A percentile compares a stretch with the other conserved stretches of the same genome.
These are phyloP conservation scores for Drosophila bocki DNA, from an alignment of 1,140 invertebrate genomes.

Conservation along the genomic window DNA sequence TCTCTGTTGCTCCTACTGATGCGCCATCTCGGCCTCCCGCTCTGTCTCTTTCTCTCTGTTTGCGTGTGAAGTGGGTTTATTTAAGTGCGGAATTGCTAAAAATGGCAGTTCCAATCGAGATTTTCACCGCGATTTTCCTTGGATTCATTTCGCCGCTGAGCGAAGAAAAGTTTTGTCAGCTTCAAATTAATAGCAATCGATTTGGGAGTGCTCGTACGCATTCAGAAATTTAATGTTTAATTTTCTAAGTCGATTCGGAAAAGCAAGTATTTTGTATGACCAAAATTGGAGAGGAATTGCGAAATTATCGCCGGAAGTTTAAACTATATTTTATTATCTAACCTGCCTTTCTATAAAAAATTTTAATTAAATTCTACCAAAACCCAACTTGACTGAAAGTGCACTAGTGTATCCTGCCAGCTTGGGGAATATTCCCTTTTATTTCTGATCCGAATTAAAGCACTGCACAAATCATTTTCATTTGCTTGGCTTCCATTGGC, in stretches of 20 bases:
- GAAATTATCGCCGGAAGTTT: not conserved
- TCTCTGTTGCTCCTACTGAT: conserved; percentile 1
- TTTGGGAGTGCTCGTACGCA: not conserved
- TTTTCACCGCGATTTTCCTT: conserved; percentile 18
- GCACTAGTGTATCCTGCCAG: not conserved
- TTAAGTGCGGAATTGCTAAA: conserved; percentile 42
- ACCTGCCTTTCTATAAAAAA: too few relatives aligned
- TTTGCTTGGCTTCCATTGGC: conserved; percentile 29
- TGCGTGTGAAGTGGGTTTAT: conserved; percentile 32
- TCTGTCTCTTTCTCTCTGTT: conserved; percentile 4
- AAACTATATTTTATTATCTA: not conserved
- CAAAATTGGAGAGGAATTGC: not conserved
- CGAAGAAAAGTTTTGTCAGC: conserved; percentile 26
- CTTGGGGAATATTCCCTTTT: conserved; percentile 24
- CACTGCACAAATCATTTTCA: conserved; percentile 37
- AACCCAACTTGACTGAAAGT: not conserved
- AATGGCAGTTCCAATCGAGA: conserved; percentile 29
- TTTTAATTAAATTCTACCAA: too few relatives aligned
- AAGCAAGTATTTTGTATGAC: not conserved
- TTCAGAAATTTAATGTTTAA: not conserved
- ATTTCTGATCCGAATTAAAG: conserved; percentile 28
- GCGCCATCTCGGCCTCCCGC: not conserved
- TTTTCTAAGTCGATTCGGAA: not conserved
- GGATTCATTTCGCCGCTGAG: not conserved
- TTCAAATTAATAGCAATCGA: conserved; percentile 36